Evolutionary conservation across 2,113 vertebrate genomes (phyloP).

Genomic region (Oncorhynchus nerka): DNA sequence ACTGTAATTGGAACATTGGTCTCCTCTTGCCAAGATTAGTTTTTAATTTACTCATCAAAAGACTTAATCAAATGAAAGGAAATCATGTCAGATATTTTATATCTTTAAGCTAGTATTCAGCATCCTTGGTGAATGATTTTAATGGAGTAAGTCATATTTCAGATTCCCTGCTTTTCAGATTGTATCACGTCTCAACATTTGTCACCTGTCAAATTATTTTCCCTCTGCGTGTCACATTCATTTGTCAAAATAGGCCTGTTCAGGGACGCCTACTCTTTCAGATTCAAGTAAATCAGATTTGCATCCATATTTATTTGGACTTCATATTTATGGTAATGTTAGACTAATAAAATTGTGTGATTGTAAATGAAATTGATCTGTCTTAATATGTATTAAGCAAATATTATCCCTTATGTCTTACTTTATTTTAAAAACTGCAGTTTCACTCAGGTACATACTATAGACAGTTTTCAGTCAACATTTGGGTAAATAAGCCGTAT

Average conservation of each 20-base stretch:
- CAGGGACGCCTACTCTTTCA: constrained; percentile 66
- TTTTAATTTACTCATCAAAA: constrained; percentile 54
- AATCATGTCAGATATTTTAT: constrained; percentile 73
- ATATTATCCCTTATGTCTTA: constrained; percentile 41
- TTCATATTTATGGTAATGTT: constrained; percentile 71
- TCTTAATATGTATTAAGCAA: constrained; percentile 44
- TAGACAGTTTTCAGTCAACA: constrained; percentile 39
- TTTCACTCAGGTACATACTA: constrained; percentile 8
- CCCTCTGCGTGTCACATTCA: constrained; percentile 75
- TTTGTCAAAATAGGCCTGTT: constrained; percentile 77
- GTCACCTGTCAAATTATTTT: constrained; percentile 85
- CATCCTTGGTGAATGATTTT: constrained; percentile 81
- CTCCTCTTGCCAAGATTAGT: constrained; percentile 27
- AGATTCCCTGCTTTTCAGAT: constrained; percentile 79
- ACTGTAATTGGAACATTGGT: neutral
- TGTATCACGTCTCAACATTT: constrained; percentile 80
- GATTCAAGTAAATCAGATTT: constrained; percentile 73
- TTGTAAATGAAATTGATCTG: constrained; percentile 64
- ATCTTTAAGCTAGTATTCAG: constrained; percentile 82
- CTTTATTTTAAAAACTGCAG: constrained; percentile 45
- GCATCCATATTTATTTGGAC: constrained; percentile 65
- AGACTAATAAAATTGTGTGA: constrained; percentile 64
- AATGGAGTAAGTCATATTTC: constrained; percentile 82
- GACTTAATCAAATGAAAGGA: constrained; percentile 67
- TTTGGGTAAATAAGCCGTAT: constrained; percentile 14